Percentiles rank a stretch among this genome's conserved stretches.
Conservation (phyloP, 2,797 vertebrate species). For the Ciconia nigra region DNA sequence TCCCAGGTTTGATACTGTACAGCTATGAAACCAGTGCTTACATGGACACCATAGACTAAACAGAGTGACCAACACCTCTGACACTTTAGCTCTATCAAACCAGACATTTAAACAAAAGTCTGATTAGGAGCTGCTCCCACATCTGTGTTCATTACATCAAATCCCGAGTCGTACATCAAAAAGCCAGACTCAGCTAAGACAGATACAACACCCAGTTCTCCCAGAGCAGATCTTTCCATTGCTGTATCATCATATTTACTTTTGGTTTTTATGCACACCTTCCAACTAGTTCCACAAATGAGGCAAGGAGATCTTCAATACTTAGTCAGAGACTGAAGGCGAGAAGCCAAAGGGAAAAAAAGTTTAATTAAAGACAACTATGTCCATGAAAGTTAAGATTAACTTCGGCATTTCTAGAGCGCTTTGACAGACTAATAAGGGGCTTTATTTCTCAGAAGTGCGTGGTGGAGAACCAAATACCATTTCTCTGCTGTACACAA, state of each 20-base stretch:
- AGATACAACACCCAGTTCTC: neutral
- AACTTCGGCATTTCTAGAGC: slow-evolving; percentile 13
- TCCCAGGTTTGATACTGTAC: neutral
- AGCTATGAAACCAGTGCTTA: neutral
- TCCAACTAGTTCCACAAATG: neutral
- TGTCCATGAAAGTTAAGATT: slow-evolving; percentile 9
- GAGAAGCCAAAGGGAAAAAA: neutral
- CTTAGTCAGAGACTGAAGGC: slow-evolving; percentile 1
- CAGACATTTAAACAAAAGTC: neutral
- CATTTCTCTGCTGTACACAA: neutral
- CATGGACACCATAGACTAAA: neutral
- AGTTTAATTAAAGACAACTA: slow-evolving; percentile 56
- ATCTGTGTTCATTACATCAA: neutral
- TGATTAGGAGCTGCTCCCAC: neutral
- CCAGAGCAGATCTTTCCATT: neutral
- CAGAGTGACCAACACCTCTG: neutral
- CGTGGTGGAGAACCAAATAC: neutral
- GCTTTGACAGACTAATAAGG: neutral
- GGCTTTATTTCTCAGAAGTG: neutral
- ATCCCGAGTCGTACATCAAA: neutral
- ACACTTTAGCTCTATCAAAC: neutral
- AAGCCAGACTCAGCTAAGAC: neutral
- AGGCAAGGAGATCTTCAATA: neutral
- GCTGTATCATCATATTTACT: neutral
- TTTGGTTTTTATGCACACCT: neutral